Evolutionary conservation across 2,888 invertebrate genomes (phyloP).

Genomic region (Pristionchus fissidentatus): DNA sequence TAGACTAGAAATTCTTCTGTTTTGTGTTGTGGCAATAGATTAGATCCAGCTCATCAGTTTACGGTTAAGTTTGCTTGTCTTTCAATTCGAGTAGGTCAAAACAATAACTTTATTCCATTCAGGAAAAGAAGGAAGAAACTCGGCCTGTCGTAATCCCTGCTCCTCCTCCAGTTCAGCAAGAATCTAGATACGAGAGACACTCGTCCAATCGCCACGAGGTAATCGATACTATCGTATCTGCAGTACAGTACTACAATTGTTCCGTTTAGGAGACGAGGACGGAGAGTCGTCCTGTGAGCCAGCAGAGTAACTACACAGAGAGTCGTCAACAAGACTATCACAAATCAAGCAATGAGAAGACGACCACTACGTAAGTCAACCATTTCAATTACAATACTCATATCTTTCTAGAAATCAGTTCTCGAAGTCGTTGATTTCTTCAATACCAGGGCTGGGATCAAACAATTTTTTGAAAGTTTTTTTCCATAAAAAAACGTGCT

Average conservation of each 20-base stretch:
- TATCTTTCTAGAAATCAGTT: too few species aligned
- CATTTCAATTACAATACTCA: too few species aligned
- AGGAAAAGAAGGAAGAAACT: conserved; percentile 41
- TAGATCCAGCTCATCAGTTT: neutral
- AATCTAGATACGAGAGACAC: conserved; percentile 17
- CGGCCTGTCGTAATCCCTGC: conserved; percentile 4
- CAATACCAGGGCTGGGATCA: neutral
- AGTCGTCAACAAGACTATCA: conserved; percentile 55
- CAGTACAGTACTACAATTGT: neutral
- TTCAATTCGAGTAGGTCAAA: too few species aligned
- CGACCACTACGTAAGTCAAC: conserved; percentile 49
- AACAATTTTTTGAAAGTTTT: too few species aligned
- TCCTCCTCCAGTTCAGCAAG: neutral
- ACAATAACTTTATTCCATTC: neutral
- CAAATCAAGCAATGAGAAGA: conserved; percentile 65
- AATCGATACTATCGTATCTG: neutral
- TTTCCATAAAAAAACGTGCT: too few species aligned
- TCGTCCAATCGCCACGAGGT: conserved; percentile 28
- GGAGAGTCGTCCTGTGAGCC: conserved; percentile 59
- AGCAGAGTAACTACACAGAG: conserved; percentile 60
- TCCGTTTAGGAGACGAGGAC: conserved; percentile 34
- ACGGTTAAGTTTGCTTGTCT: conserved; percentile 1
- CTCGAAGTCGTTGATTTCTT: neutral
- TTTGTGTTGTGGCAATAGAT: too few species aligned
- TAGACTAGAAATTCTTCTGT: too few species aligned